Base-by-base conservation (phyloP, 2,888 invertebrate species). In the Eurytoma californica region DNA sequence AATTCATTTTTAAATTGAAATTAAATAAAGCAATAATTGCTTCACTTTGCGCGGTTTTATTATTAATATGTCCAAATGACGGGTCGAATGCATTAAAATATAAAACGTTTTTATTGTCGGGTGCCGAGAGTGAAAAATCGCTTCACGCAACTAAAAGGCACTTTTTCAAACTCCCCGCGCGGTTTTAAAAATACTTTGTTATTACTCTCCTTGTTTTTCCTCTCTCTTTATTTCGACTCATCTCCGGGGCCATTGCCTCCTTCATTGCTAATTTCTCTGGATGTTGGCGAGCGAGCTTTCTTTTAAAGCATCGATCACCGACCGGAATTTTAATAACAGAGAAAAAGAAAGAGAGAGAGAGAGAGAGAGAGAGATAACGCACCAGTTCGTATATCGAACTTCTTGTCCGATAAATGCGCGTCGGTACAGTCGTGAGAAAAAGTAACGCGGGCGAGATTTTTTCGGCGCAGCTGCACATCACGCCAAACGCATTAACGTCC, bases 271-370 rank as follows among this genome's bases (percentile, higher is more conserved):
- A 63, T 65, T 65, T 69, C 76, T 69, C 57, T 63, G 72, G 72
- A 65, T 65, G 53, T 1, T 55, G 24, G 28, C 14, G 60, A 30
- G 20, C 3, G 20, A 39, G 65, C 77, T 77, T 77, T 66, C 70
- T 72, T 77, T 72, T 60, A 60, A 39, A 16, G 20, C 65, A 51
- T 68, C 68, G 68, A 68, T 68, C 77, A 60, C 58, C 70, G 70
- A 65, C 51, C 77, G 58, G 70, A 77, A 77, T 77, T 77, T 77
- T 63, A 72, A 77, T 77, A 77, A 72, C 65, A 68, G 58, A n/a
- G 63, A 60, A 13, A n/a, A n/a, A 58, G 49, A 39, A 47, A 47
- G 30, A 67, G 14, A 24, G 28, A 60, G 63, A 51, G 18, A 66
- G 20, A 58, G 30, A 60, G 53, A 60, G 53, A 72, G 39, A 51